A percentile compares a stretch with the other conserved stretches of the same genome.
phyloP scores from a whole-genome alignment of 2,113 vertebrate species.

The Larimichthys crocea region DNA sequence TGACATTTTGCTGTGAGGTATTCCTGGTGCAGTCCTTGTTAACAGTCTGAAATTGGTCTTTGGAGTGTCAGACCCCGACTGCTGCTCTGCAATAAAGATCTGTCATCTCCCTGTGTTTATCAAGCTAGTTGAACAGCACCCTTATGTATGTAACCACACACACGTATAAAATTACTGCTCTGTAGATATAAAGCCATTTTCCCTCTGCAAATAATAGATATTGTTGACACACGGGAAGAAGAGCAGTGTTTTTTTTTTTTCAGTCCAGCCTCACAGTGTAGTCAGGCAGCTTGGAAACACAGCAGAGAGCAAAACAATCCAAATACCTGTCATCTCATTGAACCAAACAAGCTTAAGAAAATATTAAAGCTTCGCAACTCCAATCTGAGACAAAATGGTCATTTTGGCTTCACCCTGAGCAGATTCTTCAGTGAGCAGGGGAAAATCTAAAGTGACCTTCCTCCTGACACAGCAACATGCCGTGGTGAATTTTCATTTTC shows the following conservation, averaged over 20 bases:
- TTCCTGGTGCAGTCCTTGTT: slow-evolving; percentile 66
- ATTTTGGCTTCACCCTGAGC: slow-evolving; percentile 21
- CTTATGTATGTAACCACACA: slow-evolving; percentile 40
- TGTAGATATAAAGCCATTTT: slow-evolving; percentile 51
- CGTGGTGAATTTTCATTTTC: slow-evolving; percentile 68
- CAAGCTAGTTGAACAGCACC: slow-evolving; percentile 35
- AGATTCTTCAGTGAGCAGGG: slow-evolving; percentile 20
- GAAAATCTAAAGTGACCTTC: slow-evolving; percentile 60
- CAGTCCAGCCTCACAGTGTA: neutral
- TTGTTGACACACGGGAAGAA: slow-evolving; percentile 43
- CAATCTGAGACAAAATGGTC: slow-evolving; percentile 48
- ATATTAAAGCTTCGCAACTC: slow-evolving; percentile 18
- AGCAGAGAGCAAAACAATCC: slow-evolving; percentile 47
- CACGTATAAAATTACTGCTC: slow-evolving; percentile 43
- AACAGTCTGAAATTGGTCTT: slow-evolving; percentile 69
- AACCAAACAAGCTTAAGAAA: slow-evolving; percentile 33
- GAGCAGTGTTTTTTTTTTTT: slow-evolving; percentile 31
- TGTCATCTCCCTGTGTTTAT: slow-evolving; percentile 66
- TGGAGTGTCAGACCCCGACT: slow-evolving; percentile 57
- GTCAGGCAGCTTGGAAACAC: slow-evolving; percentile 13
- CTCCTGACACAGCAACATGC: slow-evolving; percentile 66
- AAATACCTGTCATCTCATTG: slow-evolving; percentile 37
- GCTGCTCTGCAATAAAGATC: slow-evolving; percentile 59
- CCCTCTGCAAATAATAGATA: slow-evolving; percentile 64
- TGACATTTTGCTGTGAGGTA: slow-evolving; percentile 70